phyloP scores from a whole-genome alignment of 2,888 invertebrate species.

The Caenorhabditis virilis region DNA sequence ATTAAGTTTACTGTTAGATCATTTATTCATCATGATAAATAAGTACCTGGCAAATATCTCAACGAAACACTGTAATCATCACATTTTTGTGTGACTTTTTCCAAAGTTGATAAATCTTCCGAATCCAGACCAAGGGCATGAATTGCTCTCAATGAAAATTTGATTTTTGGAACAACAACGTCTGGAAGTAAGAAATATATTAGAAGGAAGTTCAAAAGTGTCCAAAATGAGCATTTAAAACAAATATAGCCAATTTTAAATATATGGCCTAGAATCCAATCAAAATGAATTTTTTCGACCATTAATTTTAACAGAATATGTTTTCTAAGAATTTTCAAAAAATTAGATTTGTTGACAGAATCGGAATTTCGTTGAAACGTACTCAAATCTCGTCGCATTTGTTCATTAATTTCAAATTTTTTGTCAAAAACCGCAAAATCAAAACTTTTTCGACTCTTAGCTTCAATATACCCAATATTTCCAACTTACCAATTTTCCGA shows the following conservation, averaged over 20 bases:
- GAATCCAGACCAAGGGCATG: constrained; percentile 56
- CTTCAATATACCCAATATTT: background rate
- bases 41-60: constrained; percentile 48
- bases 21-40: background rate
- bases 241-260: no score
- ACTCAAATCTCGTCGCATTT: no score
- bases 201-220: no score
- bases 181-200: constrained; percentile 54
- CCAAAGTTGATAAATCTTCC: constrained; percentile 51
- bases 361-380: no score
- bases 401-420: background rate
- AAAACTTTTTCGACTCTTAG: no score
- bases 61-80: constrained; percentile 47
- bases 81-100: constrained; percentile 51
- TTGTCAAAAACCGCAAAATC: no score
- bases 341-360: no score
- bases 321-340: no score
- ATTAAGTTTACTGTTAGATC: background rate
- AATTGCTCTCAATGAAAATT: constrained; percentile 55
- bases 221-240: no score
- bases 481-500: constrained; percentile 52
- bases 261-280: no score
- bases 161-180: constrained; percentile 58
- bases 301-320: no score
- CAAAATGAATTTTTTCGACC: no score